Base-by-base conservation (phyloP, 2,797 vertebrate genomes). In the Alosa sapidissima region DNA sequence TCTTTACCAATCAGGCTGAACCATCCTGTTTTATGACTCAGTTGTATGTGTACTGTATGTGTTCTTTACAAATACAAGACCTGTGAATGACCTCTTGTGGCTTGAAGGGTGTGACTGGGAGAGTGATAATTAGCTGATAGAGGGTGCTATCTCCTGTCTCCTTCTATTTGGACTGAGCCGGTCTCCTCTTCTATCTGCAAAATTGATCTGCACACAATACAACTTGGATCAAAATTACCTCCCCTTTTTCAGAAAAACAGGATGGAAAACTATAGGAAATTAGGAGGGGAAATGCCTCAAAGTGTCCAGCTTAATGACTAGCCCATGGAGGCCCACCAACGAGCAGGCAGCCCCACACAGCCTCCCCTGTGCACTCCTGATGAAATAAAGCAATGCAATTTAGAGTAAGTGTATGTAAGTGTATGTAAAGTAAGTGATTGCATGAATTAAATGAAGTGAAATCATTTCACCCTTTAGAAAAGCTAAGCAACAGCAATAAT, bases 21-120 rank as follows among this genome's bases (percentile, higher is more conserved):
- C 41, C 72, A 7, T 78, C 72, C 19, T 78, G 16, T 8, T 0
- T 47, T 21, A 47, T 78, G 16, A 19, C 14, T 41, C 62, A 16
- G 36, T 33, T 47, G 72, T 36, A 36, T 78, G 41, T 78, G 55
- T 58, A 28, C 28, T 28, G 68, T 19, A 78, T 5, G 28, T 78
- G 72, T 47, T 14, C 72, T 47, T 78, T 36, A 8, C 72, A 19
- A 47, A 78, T 47, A 16, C 9, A 41, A 78, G 10, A 45, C 19
- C 1, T 78, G 72, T 78, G 11, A 45, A 78, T 47, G 72, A 78
- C 72, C 72, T 78, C 72, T 21, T 78, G 36, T 75, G 68, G 36
- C 36, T 14, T 75, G 11, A 47, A 78, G 72, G 65, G 72, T 47
- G 72, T 21, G 62, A 68, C 62, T 21, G 36, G 58, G 2, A 62